Percentiles rank a stretch among this genome's conserved stretches.
Conservation (phyloP, 2,113 vertebrate genomes). For the Proterorhinus semilunaris region DNA sequence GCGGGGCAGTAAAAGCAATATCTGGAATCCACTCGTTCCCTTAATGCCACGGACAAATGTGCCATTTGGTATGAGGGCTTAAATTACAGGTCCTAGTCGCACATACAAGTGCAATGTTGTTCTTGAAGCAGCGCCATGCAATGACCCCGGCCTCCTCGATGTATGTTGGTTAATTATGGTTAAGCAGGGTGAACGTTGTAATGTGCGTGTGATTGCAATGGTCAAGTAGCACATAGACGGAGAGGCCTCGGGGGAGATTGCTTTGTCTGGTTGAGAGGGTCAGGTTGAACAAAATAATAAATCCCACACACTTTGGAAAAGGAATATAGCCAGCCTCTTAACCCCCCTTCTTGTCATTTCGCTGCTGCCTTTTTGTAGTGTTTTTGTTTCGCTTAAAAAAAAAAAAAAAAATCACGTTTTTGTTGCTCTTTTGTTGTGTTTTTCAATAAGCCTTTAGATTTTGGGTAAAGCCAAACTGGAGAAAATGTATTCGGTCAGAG, state of each 20-base stretch:
- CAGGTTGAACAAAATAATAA: too few relatives aligned
- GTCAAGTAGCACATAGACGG: background rate
- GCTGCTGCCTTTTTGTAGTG: too few relatives aligned
- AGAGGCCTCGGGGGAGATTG: background rate
- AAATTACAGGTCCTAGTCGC: background rate
- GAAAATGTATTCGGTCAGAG: too few relatives aligned
- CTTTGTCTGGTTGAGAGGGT: background rate
- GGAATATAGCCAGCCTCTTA: too few relatives aligned
- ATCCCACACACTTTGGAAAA: too few relatives aligned
- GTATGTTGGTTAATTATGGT: background rate
- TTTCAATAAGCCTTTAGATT: too few relatives aligned
- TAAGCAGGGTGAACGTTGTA: background rate
- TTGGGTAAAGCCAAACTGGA: too few relatives aligned
- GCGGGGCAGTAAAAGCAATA: slow-evolving; percentile 6
- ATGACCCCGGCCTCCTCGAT: background rate
- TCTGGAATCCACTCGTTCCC: background rate
- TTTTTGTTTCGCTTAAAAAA: too few relatives aligned
- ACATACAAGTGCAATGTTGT: background rate
- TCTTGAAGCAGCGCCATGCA: background rate
- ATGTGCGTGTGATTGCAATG: background rate
- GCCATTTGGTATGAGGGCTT: slow-evolving; percentile 23
- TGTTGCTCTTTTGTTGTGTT: too few relatives aligned
- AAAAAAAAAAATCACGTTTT: too few relatives aligned
- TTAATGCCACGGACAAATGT: background rate
- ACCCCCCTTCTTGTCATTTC: too few relatives aligned